These are phyloP conservation scores for Ataeniobius toweri DNA, from an alignment of 2,797 vertebrate genomes.

Conservation along the genomic window DNA sequence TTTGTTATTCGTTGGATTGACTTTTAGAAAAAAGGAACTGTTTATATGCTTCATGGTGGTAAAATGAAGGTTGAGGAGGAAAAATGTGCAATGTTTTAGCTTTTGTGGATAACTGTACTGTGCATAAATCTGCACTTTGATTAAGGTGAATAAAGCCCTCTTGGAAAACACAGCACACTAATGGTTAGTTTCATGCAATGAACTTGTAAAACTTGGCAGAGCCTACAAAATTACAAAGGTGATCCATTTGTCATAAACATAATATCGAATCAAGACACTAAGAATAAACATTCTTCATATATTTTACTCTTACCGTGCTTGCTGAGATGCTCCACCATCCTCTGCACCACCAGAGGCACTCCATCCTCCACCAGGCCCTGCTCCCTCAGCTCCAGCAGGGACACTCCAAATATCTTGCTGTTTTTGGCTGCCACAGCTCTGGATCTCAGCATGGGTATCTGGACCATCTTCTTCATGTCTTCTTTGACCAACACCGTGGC, in stretches of 20 bases:
- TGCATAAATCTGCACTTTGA: too few species aligned
- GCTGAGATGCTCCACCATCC: conserved; percentile 86
- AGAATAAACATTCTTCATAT: background rate
- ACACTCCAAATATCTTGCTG: conserved; percentile 79
- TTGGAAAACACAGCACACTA: background rate
- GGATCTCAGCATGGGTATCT: conserved; percentile 79
- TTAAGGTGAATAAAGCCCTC: background rate
- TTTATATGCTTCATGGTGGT: background rate
- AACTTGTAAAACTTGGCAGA: too few species aligned
- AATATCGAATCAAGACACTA: background rate
- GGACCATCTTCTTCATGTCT: conserved; percentile 90
- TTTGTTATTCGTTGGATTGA: background rate
- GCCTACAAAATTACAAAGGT: background rate
- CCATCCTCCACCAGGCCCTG: conserved; percentile 82
- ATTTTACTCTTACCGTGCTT: conserved; percentile 80
- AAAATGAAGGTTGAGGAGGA: background rate
- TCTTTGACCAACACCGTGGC: conserved; percentile 86
- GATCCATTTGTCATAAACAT: background rate
- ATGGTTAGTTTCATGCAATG: background rate
- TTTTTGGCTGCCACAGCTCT: conserved; percentile 33
- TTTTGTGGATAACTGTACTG: background rate
- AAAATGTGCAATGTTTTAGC: background rate
- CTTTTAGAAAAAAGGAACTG: background rate
- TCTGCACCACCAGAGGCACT: conserved; percentile 83
- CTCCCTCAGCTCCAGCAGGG: conserved; percentile 80